Base-by-base conservation (phyloP, 2,888 invertebrate species). In the Drosophila flavopinicola region DNA sequence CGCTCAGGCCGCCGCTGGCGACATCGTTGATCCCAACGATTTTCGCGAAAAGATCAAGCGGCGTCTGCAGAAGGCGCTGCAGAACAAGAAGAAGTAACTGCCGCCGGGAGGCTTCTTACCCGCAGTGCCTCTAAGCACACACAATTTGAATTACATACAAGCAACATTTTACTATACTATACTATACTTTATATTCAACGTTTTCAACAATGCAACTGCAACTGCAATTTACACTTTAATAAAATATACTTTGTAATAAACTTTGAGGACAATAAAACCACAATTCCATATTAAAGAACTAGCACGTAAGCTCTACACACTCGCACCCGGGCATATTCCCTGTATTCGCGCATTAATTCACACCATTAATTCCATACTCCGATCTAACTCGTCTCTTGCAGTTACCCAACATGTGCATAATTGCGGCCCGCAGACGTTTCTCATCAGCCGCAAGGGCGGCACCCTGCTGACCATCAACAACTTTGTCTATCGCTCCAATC, bases 371-470 rank as follows among this genome's bases (percentile, higher is more conserved):
- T 20, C 3, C 10, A 1, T n/a, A 32, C 9, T 33, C 17, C n/a
- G 9, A 44, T 44, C 20, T 32, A 3, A 52, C 7, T 52, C 10
- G 6, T 51, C 54, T 69, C 29, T 88, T 88, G 35, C 76, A 88
- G 88, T 84, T 24, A 84, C 88, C 30, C 90, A 90, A 52, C 89
- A 89, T 45, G 85, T 90, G 3, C 84, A 86, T 11, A 87, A 90
- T 60, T 90, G 89, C 60, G 90, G 90, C 0, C 88, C 88, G 5
- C 90, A 91, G 74, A 68, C 87, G 23, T 91, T 91, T 57, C 88
- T 91, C 27, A 90, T 90, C 47, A 90, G 91, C 59, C 90, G 91
- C 5, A 91, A 91, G 54, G 91, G 91, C 37, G 91, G 91, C 17
- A 90, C 88, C 0, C 78, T 91, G 29, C 71, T 91, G 25, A 90